A percentile compares a stretch with the other conserved stretches of the same genome.
Conservation (phyloP, 1,140 invertebrate genomes). For the Brachionus sp. region DNA sequence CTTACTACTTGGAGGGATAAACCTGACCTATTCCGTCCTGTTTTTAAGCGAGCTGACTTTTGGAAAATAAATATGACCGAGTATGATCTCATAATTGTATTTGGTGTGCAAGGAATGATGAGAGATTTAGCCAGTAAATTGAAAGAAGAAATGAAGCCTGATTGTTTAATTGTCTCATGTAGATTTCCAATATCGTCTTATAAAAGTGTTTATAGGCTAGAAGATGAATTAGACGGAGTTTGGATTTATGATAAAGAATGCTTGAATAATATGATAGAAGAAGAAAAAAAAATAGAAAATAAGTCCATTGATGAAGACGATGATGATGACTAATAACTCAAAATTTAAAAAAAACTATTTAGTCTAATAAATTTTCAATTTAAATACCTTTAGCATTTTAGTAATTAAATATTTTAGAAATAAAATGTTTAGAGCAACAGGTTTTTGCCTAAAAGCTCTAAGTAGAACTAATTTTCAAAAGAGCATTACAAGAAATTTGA, state of each 20-base stretch:
- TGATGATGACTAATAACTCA: constrained; percentile 31
- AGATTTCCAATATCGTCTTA: constrained; percentile 28
- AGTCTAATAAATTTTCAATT: not conserved
- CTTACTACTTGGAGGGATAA: not conserved
- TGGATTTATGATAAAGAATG: constrained; percentile 38
- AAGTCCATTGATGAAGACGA: constrained; percentile 19
- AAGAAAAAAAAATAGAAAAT: constrained; percentile 1
- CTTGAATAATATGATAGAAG: constrained; percentile 16
- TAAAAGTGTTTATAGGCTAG: not conserved
- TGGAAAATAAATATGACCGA: constrained; percentile 32
- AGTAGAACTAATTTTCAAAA: not conserved
- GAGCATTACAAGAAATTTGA: not conserved
- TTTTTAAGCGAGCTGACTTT: constrained; percentile 45
- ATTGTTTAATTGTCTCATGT: constrained; percentile 39
- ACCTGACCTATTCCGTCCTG: not conserved
- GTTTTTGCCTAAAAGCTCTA: not conserved
- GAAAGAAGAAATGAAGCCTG: constrained; percentile 26
- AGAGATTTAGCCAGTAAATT: constrained; percentile 44
- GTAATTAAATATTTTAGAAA: not conserved
- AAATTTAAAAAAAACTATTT: not conserved
- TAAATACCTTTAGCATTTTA: not conserved
- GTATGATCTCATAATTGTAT: constrained; percentile 46
- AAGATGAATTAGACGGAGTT: constrained; percentile 37
- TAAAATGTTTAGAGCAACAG: not conserved
- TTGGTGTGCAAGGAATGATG: constrained; percentile 45